A percentile compares a stretch with the other conserved stretches of the same genome.
Evolutionary conservation across 2,888 invertebrate species (phyloP).

Genomic region (Protodeltote pygarga): DNA sequence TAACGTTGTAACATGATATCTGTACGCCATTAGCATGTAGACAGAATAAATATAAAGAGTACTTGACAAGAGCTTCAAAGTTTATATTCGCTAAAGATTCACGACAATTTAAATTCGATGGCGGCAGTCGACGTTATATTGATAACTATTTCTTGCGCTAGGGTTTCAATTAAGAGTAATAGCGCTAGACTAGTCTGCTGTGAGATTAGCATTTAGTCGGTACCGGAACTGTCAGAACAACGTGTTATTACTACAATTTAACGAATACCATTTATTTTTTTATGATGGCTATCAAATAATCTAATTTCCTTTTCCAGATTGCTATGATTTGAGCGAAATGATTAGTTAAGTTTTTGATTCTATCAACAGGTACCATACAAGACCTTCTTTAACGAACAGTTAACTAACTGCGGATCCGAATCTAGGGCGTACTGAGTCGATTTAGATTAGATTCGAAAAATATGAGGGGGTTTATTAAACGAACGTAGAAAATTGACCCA

Average conservation of each 20-base stretch:
- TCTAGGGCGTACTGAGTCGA: too few relatives aligned
- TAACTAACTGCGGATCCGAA: too few relatives aligned
- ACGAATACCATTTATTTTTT: conserved; percentile 20
- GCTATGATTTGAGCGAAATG: conserved; percentile 1
- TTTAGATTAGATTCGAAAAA: too few relatives aligned
- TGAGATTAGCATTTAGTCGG: too few relatives aligned
- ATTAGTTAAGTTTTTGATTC: conserved; percentile 1
- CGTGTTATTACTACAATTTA: conserved; percentile 28
- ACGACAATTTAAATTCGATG: conserved; percentile 14
- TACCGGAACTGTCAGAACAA: conserved; percentile 18
- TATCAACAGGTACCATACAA: too few relatives aligned
- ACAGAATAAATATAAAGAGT: conserved; percentile 79
- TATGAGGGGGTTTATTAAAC: too few relatives aligned
- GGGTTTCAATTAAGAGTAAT: background rate
- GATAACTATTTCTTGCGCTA: background rate
- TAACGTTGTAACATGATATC: conserved; percentile 77
- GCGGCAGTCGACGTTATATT: background rate
- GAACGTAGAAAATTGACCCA: too few relatives aligned
- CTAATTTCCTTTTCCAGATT: conserved; percentile 35
- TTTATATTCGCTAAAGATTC: conserved; percentile 58
- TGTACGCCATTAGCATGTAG: conserved; percentile 82
- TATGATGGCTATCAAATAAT: conserved; percentile 27
- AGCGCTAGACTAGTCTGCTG: background rate
- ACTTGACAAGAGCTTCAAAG: conserved; percentile 68
- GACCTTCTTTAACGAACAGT: too few relatives aligned